Evolutionary conservation across 2,113 vertebrate genomes (phyloP), one percentile per base, ranked within the genome.

Genomic region (Cyphomyrus discorhynchus): DNA sequence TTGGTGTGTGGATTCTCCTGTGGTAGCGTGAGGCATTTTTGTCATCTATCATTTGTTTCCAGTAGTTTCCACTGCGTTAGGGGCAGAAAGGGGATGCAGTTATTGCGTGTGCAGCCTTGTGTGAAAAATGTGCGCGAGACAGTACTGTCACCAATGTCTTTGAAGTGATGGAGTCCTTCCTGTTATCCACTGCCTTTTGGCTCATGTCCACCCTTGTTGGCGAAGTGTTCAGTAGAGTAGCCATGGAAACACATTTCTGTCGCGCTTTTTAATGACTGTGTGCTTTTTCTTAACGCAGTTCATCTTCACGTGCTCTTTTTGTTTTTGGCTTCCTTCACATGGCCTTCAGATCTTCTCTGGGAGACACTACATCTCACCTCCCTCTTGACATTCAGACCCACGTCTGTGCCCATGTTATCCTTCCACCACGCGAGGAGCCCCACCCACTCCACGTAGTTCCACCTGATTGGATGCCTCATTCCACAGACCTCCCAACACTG

Each of bases 161-260:
- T 66, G 45, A n/a, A 83, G 21, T 11, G 62, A 66, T 66, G 62
- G 80, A 45, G 39, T 24, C 7, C 80, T 42, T 66, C 4, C 62
- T 66, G 62, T 66, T 10, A 27, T 31, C 62, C n/a, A 27, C n/a
- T 9, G 62, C n/a, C 35, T 83, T 45, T 47, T 84, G 82, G 39
- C 45, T 86, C 83, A 13, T 42, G 85, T 35, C 85, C 46, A n/a
- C 31, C 56, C 15, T 53, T 50, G 13, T 39, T 56, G 85, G 31
- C 2, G 11, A 56, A 35, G 24, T 31, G 85, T 39, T 35, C 85
- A 27, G 49, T 56, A 39, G 45, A 87, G 85, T 87, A 35, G 17
- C 85, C 50, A 87, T 87, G 85, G 85, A 52, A 53, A 87, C 85
- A 42, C 47, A 39, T 53, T 39, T 87, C 85, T 86, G 83, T 53